Evolutionary conservation across 2,888 invertebrate species (phyloP), one percentile per base, ranked within the genome.

Genomic region (Latrodectus elegans): DNA sequence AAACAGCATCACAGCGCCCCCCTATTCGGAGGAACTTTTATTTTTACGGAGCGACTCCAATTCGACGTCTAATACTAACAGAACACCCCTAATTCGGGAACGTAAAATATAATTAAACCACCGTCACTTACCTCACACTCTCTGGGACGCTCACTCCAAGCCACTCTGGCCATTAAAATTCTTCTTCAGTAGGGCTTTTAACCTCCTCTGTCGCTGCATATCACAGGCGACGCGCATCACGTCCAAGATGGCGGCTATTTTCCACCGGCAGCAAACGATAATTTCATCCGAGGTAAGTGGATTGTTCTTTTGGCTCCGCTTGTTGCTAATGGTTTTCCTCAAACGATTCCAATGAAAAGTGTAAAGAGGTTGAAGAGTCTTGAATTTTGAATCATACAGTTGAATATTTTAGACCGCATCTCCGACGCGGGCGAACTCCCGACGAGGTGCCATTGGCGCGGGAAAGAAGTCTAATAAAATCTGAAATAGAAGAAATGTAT

Each of bases 61-160:
- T 87, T 81, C 86, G 86, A 81, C 76, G 81, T 71, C 72, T 65
- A 65, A 67, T 60, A 80, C 76, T 76, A 60, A 60, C 52, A 71
- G 84, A 77, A 77, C 77, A 76, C 38, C 77, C 65, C 65, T 87
- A 87, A 81, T 87, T 87, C 77, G 81, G 81, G 60, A 60, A 77
- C 81, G 81, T 81, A 86, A 86, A 86, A 80, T 86, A 80, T 86
- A 86, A 86, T 86, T 86, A 86, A 68, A 80, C 79, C 51, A 68
- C 80, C 76, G 68, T 68, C 78, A 78, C 85, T 86, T 86, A 86
- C 85, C 80, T 86, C 68, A 26, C n/a, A 60, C 26, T 38, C 71
- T 15, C 26, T 51, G 22, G 64, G 70, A 26, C 55, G 70, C 64
- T 51, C 65, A 15, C 60, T 60, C 12, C n/a, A 12, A 22, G 14